These are phyloP conservation scores for Encarsia formosa DNA, from an alignment of 2,888 invertebrate species.

Conservation along the genomic window DNA sequence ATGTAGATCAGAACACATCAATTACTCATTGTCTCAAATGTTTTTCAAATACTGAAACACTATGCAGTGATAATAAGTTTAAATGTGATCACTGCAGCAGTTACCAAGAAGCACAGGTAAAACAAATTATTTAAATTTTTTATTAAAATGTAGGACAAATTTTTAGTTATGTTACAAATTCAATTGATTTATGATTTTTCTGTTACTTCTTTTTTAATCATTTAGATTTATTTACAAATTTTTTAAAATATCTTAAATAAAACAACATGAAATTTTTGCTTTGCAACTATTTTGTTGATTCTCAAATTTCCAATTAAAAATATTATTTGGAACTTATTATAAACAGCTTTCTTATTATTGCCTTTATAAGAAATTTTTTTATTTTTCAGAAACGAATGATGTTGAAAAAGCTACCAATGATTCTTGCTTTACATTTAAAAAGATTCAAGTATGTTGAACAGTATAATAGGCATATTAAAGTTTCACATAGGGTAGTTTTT, in stretches of 20 bases:
- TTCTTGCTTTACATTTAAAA: constrained; percentile 95
- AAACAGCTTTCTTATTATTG: too few relatives aligned
- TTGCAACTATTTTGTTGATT: constrained; percentile 2
- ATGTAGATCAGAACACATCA: constrained; percentile 98
- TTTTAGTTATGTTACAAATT: background rate
- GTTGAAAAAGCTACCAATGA: constrained; percentile 96
- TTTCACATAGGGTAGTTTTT: constrained; percentile 98
- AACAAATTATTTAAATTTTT: constrained; percentile 1
- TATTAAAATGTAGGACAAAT: background rate
- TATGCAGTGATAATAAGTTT: constrained; percentile 99
- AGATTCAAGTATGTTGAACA: constrained; percentile 98
- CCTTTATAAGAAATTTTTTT: too few relatives aligned
- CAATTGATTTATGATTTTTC: background rate
- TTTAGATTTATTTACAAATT: constrained; percentile 1
- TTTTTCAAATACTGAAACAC: constrained; percentile 97
- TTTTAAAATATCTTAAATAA: too few relatives aligned
- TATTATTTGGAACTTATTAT: background rate
- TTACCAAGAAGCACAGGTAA: constrained; percentile 93
- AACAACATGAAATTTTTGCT: too few relatives aligned
- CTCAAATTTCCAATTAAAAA: background rate
- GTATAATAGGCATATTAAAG: constrained; percentile 96
- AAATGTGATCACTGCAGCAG: constrained; percentile 99
- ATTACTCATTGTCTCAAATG: constrained; percentile 97
- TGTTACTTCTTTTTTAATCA: background rate
- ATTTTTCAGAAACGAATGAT: constrained; percentile 84